Percentiles rank a stretch among this genome's conserved stretches.
These are phyloP conservation scores for Gari tellinella DNA, from an alignment of 2,888 invertebrate species.

Conservation along the genomic window DNA sequence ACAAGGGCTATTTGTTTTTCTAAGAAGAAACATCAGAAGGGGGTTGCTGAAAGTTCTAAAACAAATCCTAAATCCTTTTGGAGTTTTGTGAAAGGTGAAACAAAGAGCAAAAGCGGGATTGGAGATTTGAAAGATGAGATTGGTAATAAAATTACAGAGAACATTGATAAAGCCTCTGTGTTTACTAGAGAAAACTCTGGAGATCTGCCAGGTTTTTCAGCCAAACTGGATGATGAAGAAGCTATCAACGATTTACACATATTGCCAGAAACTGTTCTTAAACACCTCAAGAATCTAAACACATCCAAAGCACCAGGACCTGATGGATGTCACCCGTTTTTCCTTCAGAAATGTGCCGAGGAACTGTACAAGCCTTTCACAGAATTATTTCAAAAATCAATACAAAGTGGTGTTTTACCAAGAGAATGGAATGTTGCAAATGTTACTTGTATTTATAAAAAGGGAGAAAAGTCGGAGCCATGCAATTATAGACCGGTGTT, in stretches of 20 bases:
- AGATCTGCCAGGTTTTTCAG: neutral
- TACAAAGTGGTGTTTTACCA: neutral
- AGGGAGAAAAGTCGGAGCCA: neutral
- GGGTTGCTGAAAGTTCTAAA: neutral
- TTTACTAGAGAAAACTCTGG: neutral
- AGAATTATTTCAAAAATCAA: neutral
- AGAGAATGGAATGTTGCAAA: neutral
- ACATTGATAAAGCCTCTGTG: neutral
- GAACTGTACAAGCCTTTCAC: neutral
- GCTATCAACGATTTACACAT: neutral
- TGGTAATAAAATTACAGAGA: neutral
- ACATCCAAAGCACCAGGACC: conserved; percentile 3
- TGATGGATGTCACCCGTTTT: conserved; percentile 2
- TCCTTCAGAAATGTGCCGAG: conserved; percentile 1
- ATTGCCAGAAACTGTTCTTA: neutral
- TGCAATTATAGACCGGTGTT: neutral
- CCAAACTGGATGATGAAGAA: neutral
- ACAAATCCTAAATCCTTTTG: too few relatives aligned
- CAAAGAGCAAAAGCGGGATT: neutral
- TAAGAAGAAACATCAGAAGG: conserved; percentile 9
- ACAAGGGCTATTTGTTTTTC: neutral
- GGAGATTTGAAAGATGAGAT: neutral
- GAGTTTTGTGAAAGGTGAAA: neutral
- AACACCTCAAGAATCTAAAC: neutral
- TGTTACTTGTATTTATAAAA: conserved; percentile 1